Conservation (phyloP, 1,140 invertebrate genomes). For the Heliconius melpomene region DNA sequence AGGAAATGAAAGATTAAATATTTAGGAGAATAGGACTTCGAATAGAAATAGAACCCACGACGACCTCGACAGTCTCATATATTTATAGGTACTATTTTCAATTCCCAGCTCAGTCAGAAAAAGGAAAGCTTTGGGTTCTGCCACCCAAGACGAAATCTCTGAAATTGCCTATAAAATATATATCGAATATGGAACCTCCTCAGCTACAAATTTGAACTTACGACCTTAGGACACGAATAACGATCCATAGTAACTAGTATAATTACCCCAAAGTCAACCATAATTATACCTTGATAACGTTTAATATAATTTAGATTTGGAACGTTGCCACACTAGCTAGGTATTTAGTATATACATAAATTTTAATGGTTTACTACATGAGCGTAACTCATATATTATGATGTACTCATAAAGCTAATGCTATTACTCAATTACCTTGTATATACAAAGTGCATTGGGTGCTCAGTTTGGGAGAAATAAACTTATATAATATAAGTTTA, state of each 20-base stretch:
- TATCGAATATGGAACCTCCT: too few relatives aligned
- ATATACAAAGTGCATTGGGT: not conserved
- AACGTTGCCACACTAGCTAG: slow-evolving; percentile 28
- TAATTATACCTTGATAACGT: slow-evolving; percentile 17
- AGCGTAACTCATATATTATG: slow-evolving; percentile 31
- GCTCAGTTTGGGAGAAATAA: not conserved
- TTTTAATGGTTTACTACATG: slow-evolving; percentile 30
- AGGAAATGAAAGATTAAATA: too few relatives aligned
- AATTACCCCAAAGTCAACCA: slow-evolving; percentile 22
- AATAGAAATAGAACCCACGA: too few relatives aligned
- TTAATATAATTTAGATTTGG: slow-evolving; percentile 40
- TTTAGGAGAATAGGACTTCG: too few relatives aligned
- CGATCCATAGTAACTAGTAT: not conserved
- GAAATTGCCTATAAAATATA: too few relatives aligned
- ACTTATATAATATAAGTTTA: not conserved
- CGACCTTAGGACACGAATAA: not conserved
- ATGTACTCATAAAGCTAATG: slow-evolving; percentile 24
- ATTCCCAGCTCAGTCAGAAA: too few relatives aligned
- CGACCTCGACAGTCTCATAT: too few relatives aligned
- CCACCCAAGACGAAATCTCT: too few relatives aligned
- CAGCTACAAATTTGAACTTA: too few relatives aligned
- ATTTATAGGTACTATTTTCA: too few relatives aligned
- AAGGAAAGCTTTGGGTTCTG: too few relatives aligned
- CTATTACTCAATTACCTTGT: not conserved
- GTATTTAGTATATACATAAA: slow-evolving; percentile 35